phyloP scores from a whole-genome alignment of 2,888 invertebrate genomes.

The Orchestes rusci region DNA sequence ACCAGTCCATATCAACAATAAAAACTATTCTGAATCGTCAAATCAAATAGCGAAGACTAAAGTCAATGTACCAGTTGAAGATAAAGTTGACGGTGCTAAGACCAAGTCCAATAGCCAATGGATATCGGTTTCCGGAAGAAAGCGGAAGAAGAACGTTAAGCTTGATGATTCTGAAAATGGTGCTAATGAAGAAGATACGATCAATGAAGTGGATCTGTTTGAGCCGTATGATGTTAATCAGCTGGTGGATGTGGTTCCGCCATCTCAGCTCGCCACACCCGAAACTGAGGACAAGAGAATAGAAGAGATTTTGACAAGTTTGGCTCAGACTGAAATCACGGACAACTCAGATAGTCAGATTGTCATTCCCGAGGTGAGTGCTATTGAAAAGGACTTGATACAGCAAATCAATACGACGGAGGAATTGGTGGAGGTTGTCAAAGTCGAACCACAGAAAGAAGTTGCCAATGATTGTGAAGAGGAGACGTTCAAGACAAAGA shows the following conservation, averaged over 20 bases:
- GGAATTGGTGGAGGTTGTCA: slow-evolving; percentile 12
- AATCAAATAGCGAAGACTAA: slow-evolving; percentile 17
- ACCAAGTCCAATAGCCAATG: slow-evolving; percentile 34
- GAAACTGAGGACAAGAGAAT: slow-evolving; percentile 19
- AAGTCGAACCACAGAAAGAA: slow-evolving; percentile 4
- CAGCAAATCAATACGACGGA: slow-evolving; percentile 20
- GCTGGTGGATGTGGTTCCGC: slow-evolving; percentile 34
- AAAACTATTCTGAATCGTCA: slow-evolving; percentile 24
- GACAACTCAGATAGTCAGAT: slow-evolving; percentile 1
- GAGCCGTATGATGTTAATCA: slow-evolving; percentile 36
- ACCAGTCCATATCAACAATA: slow-evolving; percentile 18
- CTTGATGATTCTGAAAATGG: slow-evolving; percentile 27
- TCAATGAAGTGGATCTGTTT: slow-evolving; percentile 24
- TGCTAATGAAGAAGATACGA: slow-evolving; percentile 22
- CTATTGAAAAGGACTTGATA: slow-evolving; percentile 32
- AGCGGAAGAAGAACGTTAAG: slow-evolving; percentile 39
- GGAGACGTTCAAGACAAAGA: slow-evolving; percentile 24
- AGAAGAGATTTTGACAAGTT: slow-evolving; percentile 25
- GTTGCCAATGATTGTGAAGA: slow-evolving; percentile 14
- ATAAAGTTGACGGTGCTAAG: too few species aligned
- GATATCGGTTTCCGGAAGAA: slow-evolving; percentile 42
- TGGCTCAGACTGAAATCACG: slow-evolving; percentile 22
- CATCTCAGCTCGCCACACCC: slow-evolving; percentile 19
- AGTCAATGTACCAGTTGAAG: too few species aligned
- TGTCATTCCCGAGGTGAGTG: slow-evolving; percentile 29